These are phyloP conservation scores for Paragorgia papillata DNA, from an alignment of 92 coral and sea anemone genomes.

Conservation along the genomic window DNA sequence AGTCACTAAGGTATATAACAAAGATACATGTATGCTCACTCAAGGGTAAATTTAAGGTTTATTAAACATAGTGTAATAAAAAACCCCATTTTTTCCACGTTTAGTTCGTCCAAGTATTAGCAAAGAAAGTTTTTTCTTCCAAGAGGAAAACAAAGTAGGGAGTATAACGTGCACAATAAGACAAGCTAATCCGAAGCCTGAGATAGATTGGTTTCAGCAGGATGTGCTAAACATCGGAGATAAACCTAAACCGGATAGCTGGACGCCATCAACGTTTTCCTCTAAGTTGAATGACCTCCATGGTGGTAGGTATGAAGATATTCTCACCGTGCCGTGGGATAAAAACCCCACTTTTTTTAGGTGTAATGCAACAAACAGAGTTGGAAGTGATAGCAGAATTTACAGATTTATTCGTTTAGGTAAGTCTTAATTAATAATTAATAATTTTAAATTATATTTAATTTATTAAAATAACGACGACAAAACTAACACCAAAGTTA, in stretches of 20 bases:
- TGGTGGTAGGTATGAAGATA: constrained; percentile 41
- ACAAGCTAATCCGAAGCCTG: constrained; percentile 59
- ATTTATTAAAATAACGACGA: too few species aligned
- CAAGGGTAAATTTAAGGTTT: too few species aligned
- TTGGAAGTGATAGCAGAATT: constrained; percentile 56
- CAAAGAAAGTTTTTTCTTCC: background rate
- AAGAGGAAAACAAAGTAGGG: constrained; percentile 16
- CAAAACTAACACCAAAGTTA: too few species aligned
- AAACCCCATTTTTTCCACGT: background rate
- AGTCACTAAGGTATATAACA: too few species aligned
- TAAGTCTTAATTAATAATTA: constrained; percentile 30
- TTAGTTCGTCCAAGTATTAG: constrained; percentile 8
- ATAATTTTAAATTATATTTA: too few species aligned
- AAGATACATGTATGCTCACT: too few species aligned
- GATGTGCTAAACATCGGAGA: constrained; percentile 18
- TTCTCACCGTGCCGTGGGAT: constrained; percentile 44
- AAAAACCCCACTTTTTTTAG: constrained; percentile 50
- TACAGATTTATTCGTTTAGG: constrained; percentile 65
- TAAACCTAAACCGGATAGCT: constrained; percentile 33
- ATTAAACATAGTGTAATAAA: too few species aligned
- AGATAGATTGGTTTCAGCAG: constrained; percentile 61
- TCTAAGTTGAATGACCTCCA: background rate
- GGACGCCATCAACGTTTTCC: constrained; percentile 7
- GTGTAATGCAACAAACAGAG: constrained; percentile 63
- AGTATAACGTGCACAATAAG: constrained; percentile 39